These are phyloP conservation scores for Ochlodes sylvanus DNA, from an alignment of 2,888 invertebrate species.

Conservation along the genomic window DNA sequence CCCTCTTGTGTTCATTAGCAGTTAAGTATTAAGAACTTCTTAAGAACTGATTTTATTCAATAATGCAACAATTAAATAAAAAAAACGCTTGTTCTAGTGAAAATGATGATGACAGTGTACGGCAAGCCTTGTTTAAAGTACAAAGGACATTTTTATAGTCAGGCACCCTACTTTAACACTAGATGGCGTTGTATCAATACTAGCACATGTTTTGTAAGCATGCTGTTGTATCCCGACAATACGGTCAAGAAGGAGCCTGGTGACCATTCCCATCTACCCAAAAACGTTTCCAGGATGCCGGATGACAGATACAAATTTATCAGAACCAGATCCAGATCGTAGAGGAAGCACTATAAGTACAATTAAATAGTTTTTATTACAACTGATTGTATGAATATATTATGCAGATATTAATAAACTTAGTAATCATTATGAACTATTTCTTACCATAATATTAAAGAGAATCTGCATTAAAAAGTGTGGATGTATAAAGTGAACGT, in stretches of 20 bases:
- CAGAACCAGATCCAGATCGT: slow-evolving; percentile 22
- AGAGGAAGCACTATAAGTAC: background rate
- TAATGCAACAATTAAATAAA: background rate
- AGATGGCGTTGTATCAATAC: slow-evolving; percentile 61
- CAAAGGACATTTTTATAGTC: slow-evolving; percentile 62
- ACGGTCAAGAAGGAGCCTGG: slow-evolving; percentile 40
- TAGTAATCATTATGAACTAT: too few relatives aligned
- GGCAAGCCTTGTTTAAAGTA: slow-evolving; percentile 59
- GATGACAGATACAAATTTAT: slow-evolving; percentile 50
- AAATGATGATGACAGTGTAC: slow-evolving; percentile 55
- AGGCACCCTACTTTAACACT: slow-evolving; percentile 54
- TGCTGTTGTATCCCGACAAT: slow-evolving; percentile 44
- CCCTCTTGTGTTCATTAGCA: background rate
- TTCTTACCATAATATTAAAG: too few relatives aligned
- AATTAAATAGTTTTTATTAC: too few relatives aligned
- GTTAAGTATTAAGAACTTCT: background rate
- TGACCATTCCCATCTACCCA: slow-evolving; percentile 57
- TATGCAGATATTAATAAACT: too few relatives aligned
- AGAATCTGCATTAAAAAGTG: too few relatives aligned
- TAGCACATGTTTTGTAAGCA: slow-evolving; percentile 50
- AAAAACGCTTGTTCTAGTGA: slow-evolving; percentile 46
- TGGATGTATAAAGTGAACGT: too few relatives aligned
- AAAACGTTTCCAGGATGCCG: slow-evolving; percentile 47
- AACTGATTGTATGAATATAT: too few relatives aligned
- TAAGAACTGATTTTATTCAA: too few relatives aligned